Evolutionary conservation across 37 sponge, comb jelly and placozoan species (phyloP), one percentile per base, ranked within the genome.

Genomic region (Ephydatia muelleri): DNA sequence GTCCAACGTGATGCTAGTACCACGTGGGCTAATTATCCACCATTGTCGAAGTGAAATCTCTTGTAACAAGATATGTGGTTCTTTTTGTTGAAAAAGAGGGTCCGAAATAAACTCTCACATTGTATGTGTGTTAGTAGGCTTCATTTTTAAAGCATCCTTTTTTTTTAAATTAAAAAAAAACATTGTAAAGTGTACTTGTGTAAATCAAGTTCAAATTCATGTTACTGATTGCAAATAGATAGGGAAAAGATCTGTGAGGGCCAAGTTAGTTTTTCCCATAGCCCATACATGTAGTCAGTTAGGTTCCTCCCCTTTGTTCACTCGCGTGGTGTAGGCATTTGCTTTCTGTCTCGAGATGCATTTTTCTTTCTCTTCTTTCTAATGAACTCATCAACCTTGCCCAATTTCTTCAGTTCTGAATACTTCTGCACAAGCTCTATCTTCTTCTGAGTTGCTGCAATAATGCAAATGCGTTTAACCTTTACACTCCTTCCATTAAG

Each of bases 301-400:
- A 65, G 14, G 66, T 65, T 22, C 21, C 14, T 22, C 14, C 66
- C 21, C 29, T 25, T 37, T 25, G 1, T 13, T 32, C 36, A 66
- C 19, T 38, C 33, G 38, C 75, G 75, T 49, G 73, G 36, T 35
- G 49, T 68, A 14, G 91, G 91, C 28, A 94, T 49, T 34, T 78
- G 69, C 67, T 73, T 91, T 67, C 92, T 73, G 80, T 94, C 95
- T 57, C 89, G 81, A 5, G 73, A 68, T 3, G 92, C 89, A 79
- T 88, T 94, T 68, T 82, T 85, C 69, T 86, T 91, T 16, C 95
- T 80, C 70, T 86, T 94, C 79, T 91, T 94, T 6, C 43, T 48
- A 47, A 91, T 27, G 48, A 82, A 91, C 80, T 86, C 88, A 22
- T 91, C 86, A n/a, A 94, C 66, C 36, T 86, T 85, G 29, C 92